These are phyloP conservation scores for Actenoides lindsayi DNA, from an alignment of 2,113 vertebrate genomes.

Conservation along the genomic window DNA sequence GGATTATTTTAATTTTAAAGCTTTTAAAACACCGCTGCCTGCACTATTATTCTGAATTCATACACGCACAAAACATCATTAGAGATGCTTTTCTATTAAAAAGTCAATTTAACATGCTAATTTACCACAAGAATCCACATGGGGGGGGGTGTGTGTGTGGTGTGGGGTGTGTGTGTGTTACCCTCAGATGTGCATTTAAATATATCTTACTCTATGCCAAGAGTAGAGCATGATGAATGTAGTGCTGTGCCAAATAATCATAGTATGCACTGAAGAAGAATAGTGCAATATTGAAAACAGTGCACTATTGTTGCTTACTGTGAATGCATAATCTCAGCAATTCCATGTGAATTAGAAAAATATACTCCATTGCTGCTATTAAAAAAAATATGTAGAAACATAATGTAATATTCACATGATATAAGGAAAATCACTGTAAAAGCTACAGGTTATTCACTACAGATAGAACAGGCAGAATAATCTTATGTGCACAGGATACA, in stretches of 20 bases:
- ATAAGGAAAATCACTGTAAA: background rate
- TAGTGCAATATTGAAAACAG: background rate
- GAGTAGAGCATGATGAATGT: background rate
- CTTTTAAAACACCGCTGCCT: background rate
- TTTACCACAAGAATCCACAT: background rate
- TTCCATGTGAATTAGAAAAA: background rate
- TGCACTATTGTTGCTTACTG: background rate
- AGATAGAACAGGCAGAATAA: background rate
- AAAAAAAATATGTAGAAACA: background rate
- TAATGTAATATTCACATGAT: background rate
- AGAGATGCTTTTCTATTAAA: background rate
- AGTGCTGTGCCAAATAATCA: background rate
- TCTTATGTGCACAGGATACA: background rate
- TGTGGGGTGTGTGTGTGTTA: too few species aligned
- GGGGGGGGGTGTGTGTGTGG: too few species aligned
- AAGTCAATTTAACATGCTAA: background rate
- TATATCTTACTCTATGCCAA: background rate
- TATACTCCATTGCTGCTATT: background rate
- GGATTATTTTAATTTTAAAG: slow-evolving; percentile 15
- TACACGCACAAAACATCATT: background rate
- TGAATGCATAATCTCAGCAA: background rate
- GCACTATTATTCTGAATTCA: background rate
- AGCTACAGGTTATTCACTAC: background rate
- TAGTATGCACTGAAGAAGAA: background rate
- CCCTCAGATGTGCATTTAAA: background rate